A percentile compares a stretch with the other conserved stretches of the same genome.
These are phyloP conservation scores for Chouioia cunea DNA, from an alignment of 2,888 invertebrate genomes.

Conservation along the genomic window DNA sequence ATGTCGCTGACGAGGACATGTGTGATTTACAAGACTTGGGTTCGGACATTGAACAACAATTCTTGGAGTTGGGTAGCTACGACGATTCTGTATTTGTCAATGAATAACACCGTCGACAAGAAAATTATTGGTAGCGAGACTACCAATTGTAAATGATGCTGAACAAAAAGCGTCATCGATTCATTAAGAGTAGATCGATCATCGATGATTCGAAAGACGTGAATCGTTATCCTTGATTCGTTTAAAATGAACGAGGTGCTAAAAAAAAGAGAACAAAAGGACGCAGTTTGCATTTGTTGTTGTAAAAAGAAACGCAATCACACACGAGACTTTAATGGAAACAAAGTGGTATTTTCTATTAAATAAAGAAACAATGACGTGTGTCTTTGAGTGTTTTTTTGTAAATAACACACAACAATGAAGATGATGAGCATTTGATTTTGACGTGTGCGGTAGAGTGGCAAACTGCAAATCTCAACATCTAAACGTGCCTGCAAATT, in stretches of 20 bases:
- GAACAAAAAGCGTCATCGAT: not conserved
- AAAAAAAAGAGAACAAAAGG: conserved; percentile 4
- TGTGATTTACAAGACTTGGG: conserved; percentile 63
- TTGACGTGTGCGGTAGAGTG: too few relatives aligned
- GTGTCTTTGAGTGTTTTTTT: conserved; percentile 28
- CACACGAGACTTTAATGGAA: conserved; percentile 10
- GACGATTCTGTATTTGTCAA: conserved; percentile 63
- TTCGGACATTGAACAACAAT: conserved; percentile 65
- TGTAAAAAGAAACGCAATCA: not conserved
- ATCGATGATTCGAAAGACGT: conserved; percentile 23
- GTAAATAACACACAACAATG: conserved; percentile 27
- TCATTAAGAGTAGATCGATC: not conserved
- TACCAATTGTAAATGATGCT: not conserved
- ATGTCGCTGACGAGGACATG: conserved; percentile 57
- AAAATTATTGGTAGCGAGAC: not conserved
- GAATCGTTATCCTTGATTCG: conserved; percentile 40
- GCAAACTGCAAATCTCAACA: too few relatives aligned
- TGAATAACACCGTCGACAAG: conserved; percentile 14
- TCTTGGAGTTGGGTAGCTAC: conserved; percentile 63
- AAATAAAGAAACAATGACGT: conserved; percentile 6
- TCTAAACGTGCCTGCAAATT: too few relatives aligned
- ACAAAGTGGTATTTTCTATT: conserved; percentile 22
- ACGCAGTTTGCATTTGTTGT: conserved; percentile 13
- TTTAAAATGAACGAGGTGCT: conserved; percentile 27
- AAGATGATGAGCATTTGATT: too few relatives aligned